These are phyloP conservation scores for Standfussiana lucernea DNA, from an alignment of 2,888 invertebrate species.

Conservation along the genomic window DNA sequence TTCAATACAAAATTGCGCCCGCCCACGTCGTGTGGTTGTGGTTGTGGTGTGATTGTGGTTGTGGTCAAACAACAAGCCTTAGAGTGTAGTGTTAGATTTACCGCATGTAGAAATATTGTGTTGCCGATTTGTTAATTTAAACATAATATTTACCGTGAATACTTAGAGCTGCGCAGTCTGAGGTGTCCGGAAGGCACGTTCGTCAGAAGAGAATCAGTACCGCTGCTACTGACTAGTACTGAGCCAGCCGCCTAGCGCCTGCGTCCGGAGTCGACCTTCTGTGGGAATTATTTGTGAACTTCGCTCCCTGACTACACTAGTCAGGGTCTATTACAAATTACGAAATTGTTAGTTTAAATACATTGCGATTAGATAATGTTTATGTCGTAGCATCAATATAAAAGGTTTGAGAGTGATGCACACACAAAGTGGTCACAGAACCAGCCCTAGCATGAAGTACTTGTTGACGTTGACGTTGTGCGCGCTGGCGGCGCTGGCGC, in stretches of 20 bases:
- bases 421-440: conserved; percentile 13
- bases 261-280: conserved; percentile 30
- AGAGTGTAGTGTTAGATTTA: no score
- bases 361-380: conserved; percentile 36
- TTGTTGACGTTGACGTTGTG: conserved; percentile 20
- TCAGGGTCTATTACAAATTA: conserved; percentile 32
- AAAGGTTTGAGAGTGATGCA: conserved; percentile 22
- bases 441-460: conserved; percentile 35
- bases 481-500: conserved; percentile 31
- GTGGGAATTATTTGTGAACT: conserved; percentile 43
- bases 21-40: no score
- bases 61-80: no score
- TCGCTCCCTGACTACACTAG: neutral
- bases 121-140: no score
- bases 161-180: neutral
- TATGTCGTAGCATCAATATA: conserved; percentile 26
- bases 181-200: neutral
- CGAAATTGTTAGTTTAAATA: conserved; percentile 18
- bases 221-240: neutral
- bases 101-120: no score
- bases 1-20: no score
- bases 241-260: neutral
- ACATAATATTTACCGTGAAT: neutral
- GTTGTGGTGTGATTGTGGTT: no score
- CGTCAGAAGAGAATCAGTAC: neutral